Conservation (phyloP, 2,888 invertebrate genomes). For the Dysmachus trigonus region DNA sequence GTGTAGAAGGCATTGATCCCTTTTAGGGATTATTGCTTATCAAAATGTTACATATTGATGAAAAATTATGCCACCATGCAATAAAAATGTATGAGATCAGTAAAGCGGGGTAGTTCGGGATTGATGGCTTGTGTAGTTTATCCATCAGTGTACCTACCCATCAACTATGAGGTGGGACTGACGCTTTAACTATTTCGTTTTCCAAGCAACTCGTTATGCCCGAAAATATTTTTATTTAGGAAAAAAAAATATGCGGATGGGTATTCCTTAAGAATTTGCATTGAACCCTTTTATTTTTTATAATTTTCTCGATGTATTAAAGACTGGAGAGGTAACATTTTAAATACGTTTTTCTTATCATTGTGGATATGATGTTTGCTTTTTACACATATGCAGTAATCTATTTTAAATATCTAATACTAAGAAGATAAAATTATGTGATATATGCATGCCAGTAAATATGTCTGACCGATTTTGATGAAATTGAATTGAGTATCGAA, state of each 20-base stretch:
- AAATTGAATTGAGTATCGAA: too few relatives aligned
- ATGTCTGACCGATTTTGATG: too few relatives aligned
- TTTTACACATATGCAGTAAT: too few relatives aligned
- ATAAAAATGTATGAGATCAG: conserved; percentile 53
- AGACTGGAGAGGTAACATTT: background rate
- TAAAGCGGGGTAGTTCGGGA: conserved; percentile 21
- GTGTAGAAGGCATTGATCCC: conserved; percentile 50
- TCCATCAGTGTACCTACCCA: background rate
- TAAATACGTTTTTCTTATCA: too few relatives aligned
- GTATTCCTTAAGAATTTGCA: background rate
- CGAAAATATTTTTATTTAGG: background rate
- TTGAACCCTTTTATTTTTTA: background rate
- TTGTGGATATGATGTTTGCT: too few relatives aligned
- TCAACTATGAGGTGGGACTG: background rate
- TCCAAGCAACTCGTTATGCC: background rate
- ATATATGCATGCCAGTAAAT: too few relatives aligned
- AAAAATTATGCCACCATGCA: conserved; percentile 52
- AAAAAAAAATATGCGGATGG: background rate
- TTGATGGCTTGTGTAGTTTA: conserved; percentile 18
- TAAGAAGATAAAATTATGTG: too few relatives aligned
- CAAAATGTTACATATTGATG: conserved; percentile 54
- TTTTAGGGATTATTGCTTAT: conserved; percentile 54
- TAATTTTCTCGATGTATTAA: background rate
- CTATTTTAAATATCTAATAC: too few relatives aligned
- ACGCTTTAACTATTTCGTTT: background rate